phyloP scores from a whole-genome alignment of 2,113 vertebrate genomes.

The Oxyura jamaicensis region DNA sequence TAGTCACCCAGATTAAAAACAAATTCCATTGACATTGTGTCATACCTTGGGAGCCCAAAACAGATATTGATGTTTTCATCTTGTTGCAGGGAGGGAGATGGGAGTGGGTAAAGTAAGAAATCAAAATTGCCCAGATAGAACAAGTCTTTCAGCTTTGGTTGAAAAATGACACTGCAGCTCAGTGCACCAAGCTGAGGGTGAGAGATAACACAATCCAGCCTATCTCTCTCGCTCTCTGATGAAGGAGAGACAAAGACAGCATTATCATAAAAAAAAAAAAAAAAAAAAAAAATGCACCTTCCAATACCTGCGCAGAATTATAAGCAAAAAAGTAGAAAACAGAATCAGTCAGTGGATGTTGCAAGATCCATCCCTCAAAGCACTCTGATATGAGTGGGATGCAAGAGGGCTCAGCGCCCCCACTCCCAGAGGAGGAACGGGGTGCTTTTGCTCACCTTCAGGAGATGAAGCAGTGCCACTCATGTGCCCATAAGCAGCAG shows the following conservation, averaged over 20 bases:
- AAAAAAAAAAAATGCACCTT: neutral
- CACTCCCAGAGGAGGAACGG: accelerated
- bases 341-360: neutral
- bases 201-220: neutral
- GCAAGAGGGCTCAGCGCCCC: accelerated
- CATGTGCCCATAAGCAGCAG: neutral
- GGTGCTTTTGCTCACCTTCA: neutral
- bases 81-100: constrained; percentile 34
- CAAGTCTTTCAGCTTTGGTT: constrained; percentile 16
- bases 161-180: constrained; percentile 35
- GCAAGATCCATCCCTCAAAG: neutral
- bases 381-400: neutral
- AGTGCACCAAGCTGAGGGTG: neutral
- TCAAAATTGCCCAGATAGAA: constrained; percentile 33
- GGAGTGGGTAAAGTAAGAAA: constrained; percentile 33
- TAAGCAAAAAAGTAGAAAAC: neutral
- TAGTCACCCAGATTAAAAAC: constrained; percentile 56
- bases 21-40: constrained; percentile 53
- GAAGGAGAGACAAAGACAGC: neutral
- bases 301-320: neutral
- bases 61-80: constrained; percentile 60
- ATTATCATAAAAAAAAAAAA: neutral
- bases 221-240: neutral
- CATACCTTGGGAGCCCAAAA: constrained; percentile 31
- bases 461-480: neutral